Evolutionary conservation across 2,113 vertebrate species (phyloP).

Genomic region (Microtus richardsoni): DNA sequence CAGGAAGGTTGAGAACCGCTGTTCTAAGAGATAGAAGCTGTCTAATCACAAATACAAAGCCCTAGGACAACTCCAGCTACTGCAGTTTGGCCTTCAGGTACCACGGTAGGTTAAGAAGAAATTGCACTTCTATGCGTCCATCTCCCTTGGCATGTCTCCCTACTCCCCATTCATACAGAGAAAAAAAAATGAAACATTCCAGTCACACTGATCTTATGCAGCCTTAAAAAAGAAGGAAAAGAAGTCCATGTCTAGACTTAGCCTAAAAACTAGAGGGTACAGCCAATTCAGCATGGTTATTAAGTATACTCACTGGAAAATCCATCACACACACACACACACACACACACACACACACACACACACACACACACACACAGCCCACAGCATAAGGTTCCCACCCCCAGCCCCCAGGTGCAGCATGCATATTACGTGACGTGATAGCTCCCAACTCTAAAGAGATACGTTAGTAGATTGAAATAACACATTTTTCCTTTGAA

Average conservation of each 20-base stretch:
- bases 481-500: conserved; percentile 77
- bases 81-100: rapidly evolving
- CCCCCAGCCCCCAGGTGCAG: not conserved
- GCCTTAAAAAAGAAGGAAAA: not conserved
- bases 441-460: not conserved
- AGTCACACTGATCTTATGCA: not conserved
- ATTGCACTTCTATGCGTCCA: not conserved
- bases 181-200: not conserved
- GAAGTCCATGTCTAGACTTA: not conserved
- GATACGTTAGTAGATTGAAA: conserved; percentile 49
- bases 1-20: not conserved
- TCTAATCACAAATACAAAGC: no score
- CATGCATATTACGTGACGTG: not conserved
- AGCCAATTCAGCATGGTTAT: conserved; percentile 17
- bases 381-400: not conserved
- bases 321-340: not conserved
- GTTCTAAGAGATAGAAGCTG: not conserved
- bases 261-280: not conserved
- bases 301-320: conserved; percentile 1
- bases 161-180: not conserved
- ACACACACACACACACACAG: not conserved
- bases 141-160: not conserved
- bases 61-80: no score
- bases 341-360: not conserved
- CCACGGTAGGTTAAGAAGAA: not conserved